These are phyloP conservation scores for Promerops cafer DNA, from an alignment of 2,113 vertebrate species.

Conservation along the genomic window DNA sequence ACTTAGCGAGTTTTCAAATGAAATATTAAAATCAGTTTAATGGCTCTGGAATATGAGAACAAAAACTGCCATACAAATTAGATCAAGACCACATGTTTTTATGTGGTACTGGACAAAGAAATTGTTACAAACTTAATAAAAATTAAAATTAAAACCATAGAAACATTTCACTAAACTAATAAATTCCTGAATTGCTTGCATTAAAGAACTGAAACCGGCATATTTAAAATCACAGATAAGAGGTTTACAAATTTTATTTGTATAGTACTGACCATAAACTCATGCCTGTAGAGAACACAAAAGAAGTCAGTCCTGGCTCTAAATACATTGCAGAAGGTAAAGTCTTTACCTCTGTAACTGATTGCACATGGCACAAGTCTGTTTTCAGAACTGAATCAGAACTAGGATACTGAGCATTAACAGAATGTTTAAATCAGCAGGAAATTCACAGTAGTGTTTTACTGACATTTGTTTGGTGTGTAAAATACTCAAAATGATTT, in stretches of 20 bases:
- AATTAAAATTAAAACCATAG: not conserved
- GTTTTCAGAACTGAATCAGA: not conserved
- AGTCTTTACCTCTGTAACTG: not conserved
- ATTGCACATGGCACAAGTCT: not conserved
- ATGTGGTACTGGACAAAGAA: not conserved
- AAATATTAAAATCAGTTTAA: not conserved
- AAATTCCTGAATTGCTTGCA: not conserved
- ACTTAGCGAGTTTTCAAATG: not conserved
- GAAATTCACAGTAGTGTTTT: not conserved
- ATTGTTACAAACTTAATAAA: not conserved
- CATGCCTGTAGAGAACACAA: not conserved
- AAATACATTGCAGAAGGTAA: not conserved
- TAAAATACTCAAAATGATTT: not conserved
- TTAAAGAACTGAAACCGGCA: not conserved
- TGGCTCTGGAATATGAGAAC: not conserved
- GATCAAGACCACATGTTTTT: not conserved
- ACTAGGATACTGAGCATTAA: not conserved
- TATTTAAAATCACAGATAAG: not conserved
- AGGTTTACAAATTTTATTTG: not conserved
- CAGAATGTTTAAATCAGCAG: not conserved
- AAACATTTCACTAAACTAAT: not conserved
- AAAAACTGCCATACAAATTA: not conserved
- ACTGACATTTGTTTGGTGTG: not conserved
- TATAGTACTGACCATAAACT: not conserved
- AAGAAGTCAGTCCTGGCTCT: not conserved